A percentile compares a stretch with the other conserved stretches of the same genome.
phyloP scores from a whole-genome alignment of 2,888 invertebrate genomes.

The Lepidochitona cinerea region DNA sequence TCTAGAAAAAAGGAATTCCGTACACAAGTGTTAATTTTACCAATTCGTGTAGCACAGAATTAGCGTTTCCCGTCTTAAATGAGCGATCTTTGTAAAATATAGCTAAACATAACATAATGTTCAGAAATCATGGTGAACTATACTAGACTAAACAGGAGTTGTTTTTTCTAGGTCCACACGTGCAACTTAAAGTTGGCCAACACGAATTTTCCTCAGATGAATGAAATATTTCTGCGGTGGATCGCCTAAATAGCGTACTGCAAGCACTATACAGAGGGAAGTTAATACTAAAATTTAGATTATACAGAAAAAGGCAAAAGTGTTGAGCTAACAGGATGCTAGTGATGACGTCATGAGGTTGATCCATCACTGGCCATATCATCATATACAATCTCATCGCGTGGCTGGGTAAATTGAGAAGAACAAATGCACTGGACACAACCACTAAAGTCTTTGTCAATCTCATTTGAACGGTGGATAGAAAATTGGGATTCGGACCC shows the following conservation, averaged over 20 bases:
- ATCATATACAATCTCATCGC: conserved; percentile 50
- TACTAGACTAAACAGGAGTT: background rate
- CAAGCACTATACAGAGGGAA: conserved; percentile 51
- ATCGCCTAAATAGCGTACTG: conserved; percentile 46
- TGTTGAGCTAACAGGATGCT: conserved; percentile 42
- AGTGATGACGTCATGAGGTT: conserved; percentile 21
- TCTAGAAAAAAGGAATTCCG: too few species aligned
- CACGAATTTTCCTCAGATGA: background rate
- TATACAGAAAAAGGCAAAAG: conserved; percentile 49
- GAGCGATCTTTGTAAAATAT: too few species aligned
- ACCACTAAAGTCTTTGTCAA: conserved; percentile 55
- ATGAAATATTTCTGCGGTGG: background rate
- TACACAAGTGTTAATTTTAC: too few species aligned
- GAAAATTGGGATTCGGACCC: conserved; percentile 10
- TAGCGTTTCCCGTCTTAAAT: too few species aligned
- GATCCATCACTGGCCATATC: conserved; percentile 31
- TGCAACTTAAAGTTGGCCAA: background rate
- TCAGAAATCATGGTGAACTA: too few species aligned
- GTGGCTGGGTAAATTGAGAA: conserved; percentile 61
- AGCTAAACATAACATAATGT: too few species aligned
- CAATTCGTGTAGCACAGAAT: too few species aligned
- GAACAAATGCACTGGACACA: conserved; percentile 56
- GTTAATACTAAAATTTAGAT: conserved; percentile 51
- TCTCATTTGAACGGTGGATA: conserved; percentile 47
- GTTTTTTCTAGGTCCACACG: background rate